Conservation (phyloP, 2,888 invertebrate genomes). For the Netelia virgata region DNA sequence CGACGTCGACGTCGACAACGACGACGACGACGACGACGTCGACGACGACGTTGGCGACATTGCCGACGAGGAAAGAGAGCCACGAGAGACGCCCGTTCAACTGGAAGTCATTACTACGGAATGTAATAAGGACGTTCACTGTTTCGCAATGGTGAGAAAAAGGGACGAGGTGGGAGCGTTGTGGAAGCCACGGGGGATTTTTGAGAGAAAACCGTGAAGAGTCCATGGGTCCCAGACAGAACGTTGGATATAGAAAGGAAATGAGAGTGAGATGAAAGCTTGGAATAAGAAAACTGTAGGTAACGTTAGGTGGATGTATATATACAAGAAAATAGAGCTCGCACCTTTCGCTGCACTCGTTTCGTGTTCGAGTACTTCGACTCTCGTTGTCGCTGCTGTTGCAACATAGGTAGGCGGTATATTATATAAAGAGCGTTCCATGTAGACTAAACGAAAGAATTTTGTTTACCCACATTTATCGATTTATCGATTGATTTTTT, state of each 20-base stretch:
- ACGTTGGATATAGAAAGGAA: slow-evolving; percentile 46
- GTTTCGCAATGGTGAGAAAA: slow-evolving; percentile 55
- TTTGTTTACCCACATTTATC: neutral
- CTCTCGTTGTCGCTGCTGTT: slow-evolving; percentile 37
- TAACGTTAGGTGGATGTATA: slow-evolving; percentile 1
- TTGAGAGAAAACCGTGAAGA: slow-evolving; percentile 17
- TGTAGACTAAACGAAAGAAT: neutral
- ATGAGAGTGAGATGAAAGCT: slow-evolving; percentile 42
- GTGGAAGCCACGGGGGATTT: slow-evolving; percentile 15
- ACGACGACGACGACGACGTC: slow-evolving; percentile 1
- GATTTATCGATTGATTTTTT: no score
- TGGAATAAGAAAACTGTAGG: slow-evolving; percentile 18
- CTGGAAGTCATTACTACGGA: slow-evolving; percentile 68
- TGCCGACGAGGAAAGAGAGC: slow-evolving; percentile 23
- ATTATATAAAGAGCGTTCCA: neutral
- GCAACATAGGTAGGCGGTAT: neutral
- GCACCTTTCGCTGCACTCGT: slow-evolving; percentile 39
- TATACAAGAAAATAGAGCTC: neutral
- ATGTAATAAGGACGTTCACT: slow-evolving; percentile 68
- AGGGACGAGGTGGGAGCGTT: neutral
- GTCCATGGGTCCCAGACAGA: slow-evolving; percentile 40
- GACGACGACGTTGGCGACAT: slow-evolving; percentile 18
- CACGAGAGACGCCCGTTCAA: slow-evolving; percentile 51
- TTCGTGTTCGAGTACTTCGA: slow-evolving; percentile 54
- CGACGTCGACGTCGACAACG: slow-evolving; percentile 13